Base-by-base conservation (phyloP, 2,797 vertebrate genomes). In the Helarctos malayanus region DNA sequence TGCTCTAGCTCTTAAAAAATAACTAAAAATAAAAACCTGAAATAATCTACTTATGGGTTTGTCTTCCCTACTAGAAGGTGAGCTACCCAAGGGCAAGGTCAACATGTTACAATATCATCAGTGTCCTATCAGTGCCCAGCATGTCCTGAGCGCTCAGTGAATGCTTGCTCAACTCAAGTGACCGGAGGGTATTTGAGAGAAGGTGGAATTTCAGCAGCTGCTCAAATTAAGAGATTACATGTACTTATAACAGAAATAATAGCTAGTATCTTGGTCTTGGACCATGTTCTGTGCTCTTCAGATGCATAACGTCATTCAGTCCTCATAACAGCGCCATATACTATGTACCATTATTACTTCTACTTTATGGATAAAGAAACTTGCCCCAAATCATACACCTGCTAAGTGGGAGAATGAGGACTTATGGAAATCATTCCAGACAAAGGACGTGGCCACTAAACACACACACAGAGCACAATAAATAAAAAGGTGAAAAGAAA, bases 401-500 rank as follows among this genome's bases (percentile, higher is more conserved):
- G 59, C 27, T 65, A 78, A 76, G 15, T 18, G 73, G 73, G 18
- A 10, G 7, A 49, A 76, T 11, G 73, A 76, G 15, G 73, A 47
- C 41, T 75, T 32, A 9, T 4, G 8, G 73, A 76, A 19, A 49
- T 76, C 15, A 5, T 49, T 19, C 25, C 32, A 18, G 73, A 49
- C 73, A 76, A 49, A 10, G 73, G 73, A 76, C 45, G 19, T 2
- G 25, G 25, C 71, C 71, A 47, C 41, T 47, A 23, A 12, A 38
- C 19, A 68, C 18, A 52, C 3, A 45, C 0, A n/a, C 5, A 19
- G 2, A 52, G 32, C 4, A 19, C 38, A 52, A 56, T 41, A 88
- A 68, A 91, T 56, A 56, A 23, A 86, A 87, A 63, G 29, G 47
- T 83, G 75, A 94, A 97, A 83, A 87, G 57, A 91, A 92, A 32